Evolutionary conservation across 92 coral and sea anemone genomes (phyloP).

Genomic region (Plumapathes pennacea): DNA sequence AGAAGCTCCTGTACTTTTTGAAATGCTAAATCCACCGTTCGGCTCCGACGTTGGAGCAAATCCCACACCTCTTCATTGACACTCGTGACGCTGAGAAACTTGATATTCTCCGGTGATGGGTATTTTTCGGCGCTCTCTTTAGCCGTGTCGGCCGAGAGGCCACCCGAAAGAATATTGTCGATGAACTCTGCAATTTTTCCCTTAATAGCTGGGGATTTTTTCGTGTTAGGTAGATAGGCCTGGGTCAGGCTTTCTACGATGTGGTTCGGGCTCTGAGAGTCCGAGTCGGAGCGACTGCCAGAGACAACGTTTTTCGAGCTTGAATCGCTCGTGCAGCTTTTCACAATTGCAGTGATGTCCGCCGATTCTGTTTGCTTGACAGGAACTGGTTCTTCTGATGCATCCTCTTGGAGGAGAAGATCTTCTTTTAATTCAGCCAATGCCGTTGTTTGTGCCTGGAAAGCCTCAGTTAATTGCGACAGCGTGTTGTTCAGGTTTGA

Average conservation of each 20-base stretch:
- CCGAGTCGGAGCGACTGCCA: constrained; percentile 4
- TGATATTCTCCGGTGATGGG: constrained; percentile 41
- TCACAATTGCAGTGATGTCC: background rate
- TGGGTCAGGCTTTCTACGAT: constrained; percentile 47
- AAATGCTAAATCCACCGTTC: constrained; percentile 43
- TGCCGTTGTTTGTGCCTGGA: constrained; percentile 4
- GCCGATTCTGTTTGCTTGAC: background rate
- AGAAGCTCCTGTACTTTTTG: constrained; percentile 50
- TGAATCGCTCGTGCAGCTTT: background rate
- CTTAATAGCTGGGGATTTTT: constrained; percentile 27
- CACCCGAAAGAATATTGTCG: constrained; percentile 31
- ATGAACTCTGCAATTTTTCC: constrained; percentile 27
- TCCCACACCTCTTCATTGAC: constrained; percentile 63
- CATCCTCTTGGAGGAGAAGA: constrained; percentile 1
- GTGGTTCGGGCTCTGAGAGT: constrained; percentile 1
- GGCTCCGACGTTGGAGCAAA: constrained; percentile 13
- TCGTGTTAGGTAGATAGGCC: constrained; percentile 18
- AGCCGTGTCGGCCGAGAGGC: constrained; percentile 21
- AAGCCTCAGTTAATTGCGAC: background rate
- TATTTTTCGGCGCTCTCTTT: constrained; percentile 54
- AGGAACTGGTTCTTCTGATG: background rate
- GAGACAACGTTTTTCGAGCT: constrained; percentile 1
- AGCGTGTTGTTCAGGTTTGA: background rate
- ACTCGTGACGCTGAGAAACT: constrained; percentile 7
- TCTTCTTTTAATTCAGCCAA: constrained; percentile 8